Base-by-base conservation (phyloP, 2,113 vertebrate species). In the Cyanoramphus novaezelandiae region DNA sequence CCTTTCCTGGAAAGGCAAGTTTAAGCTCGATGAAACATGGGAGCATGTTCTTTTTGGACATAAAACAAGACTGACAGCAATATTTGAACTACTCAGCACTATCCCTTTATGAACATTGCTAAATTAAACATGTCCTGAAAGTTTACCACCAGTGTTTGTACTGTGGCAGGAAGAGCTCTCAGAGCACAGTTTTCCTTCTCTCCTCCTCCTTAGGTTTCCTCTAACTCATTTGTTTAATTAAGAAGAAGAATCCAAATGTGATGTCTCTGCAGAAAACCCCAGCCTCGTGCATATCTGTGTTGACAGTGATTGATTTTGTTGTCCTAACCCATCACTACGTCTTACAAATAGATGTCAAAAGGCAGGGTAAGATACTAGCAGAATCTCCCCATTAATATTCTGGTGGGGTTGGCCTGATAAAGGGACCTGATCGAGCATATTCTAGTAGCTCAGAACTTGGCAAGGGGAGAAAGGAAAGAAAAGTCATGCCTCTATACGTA, bases 301-400 rank as follows among this genome's bases (percentile, higher is more conserved):
- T 77, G 85, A 53, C 81, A 90, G 43, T 93, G 93, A 95, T 95
- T 93, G 94, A 89, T 90, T 97, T 86, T 94, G 92, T 95, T 92
- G 76, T 89, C 70, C 90, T 90, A 93, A 86, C 90, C 57, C 13
- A 4, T 63, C 52, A 7, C 31, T 62, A 17, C 84, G 53, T 92
- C 55, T 43, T 25, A 44, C 5, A 13, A 82, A 69, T 70, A 79
- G 78, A 88, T 77, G 35, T 85, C 93, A 87, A 75, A 81, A 95
- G 79, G 80, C 69, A 68, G 92, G 55, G 55, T 37, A 31, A 65
- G 53, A 35, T 17, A 41, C 50, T 17, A 85, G 39, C 77, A 68
- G 74, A 69, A 91, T 68, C 64, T 78, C 41, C 47, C 94, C 91
- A 88, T 92, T 92, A 88, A 88, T 96, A 96, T 91, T 93, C 94